Conservation (phyloP, 1,140 invertebrate genomes). For the Euura lappo region DNA sequence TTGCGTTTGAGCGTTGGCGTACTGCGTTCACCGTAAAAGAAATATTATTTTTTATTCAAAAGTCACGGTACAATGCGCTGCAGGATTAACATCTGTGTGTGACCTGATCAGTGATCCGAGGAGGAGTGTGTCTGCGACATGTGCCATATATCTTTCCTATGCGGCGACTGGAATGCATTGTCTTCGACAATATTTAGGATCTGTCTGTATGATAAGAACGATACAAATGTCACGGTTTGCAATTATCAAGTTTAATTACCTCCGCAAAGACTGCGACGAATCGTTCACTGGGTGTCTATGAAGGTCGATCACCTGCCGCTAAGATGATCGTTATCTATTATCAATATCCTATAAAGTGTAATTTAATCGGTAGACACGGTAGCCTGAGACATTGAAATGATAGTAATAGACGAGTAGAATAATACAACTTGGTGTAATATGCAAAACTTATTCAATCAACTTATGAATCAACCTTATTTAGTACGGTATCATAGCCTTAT, state of each 20-base stretch:
- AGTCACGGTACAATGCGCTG: neutral
- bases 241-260: neutral
- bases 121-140: neutral
- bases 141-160: neutral
- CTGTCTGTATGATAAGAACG: neutral
- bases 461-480: too few species aligned
- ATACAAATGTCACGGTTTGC: constrained; percentile 1
- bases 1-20: constrained; percentile 4
- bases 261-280: neutral
- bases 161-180: neutral
- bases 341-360: too few species aligned
- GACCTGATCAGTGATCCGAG: constrained; percentile 1
- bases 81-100: neutral
- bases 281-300: neutral
- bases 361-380: too few species aligned
- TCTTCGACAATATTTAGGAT: neutral
- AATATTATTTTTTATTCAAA: neutral
- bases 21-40: neutral
- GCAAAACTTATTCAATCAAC: too few species aligned
- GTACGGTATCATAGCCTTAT: too few species aligned
- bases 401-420: too few species aligned
- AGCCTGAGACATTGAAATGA: too few species aligned
- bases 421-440: too few species aligned
- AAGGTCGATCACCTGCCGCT: neutral
- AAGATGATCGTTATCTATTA: neutral